Evolutionary conservation across 2,113 vertebrate species (phyloP).

Genomic region (Neodontobutis hainanensis): DNA sequence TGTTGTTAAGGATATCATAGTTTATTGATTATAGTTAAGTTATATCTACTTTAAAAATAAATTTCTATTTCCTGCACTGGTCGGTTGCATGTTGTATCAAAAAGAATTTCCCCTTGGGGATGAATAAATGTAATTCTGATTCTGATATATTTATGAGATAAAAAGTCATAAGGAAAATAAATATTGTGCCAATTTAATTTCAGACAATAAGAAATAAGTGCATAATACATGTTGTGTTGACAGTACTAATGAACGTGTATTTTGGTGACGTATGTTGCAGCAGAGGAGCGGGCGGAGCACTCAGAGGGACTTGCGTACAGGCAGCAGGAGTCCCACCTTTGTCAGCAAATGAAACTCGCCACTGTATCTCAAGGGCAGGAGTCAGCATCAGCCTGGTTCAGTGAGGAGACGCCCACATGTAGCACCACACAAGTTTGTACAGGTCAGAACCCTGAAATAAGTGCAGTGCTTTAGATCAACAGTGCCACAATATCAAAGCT

Average conservation of each 20-base stretch:
- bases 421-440: slow-evolving; percentile 75
- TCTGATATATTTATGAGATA: too few relatives aligned
- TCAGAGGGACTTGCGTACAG: slow-evolving; percentile 81
- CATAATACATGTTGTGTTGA: neutral
- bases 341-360: slow-evolving; percentile 88
- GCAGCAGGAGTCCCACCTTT: slow-evolving; percentile 83
- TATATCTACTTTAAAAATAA: too few relatives aligned
- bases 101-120: too few relatives aligned
- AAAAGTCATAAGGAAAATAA: too few relatives aligned
- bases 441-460: slow-evolving; percentile 74
- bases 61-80: too few relatives aligned
- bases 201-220: neutral
- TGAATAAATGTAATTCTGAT: too few relatives aligned
- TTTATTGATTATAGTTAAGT: too few relatives aligned
- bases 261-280: slow-evolving; percentile 4
- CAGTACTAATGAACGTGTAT: neutral
- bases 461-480: too few relatives aligned
- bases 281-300: slow-evolving; percentile 82
- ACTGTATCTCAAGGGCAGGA: slow-evolving; percentile 77
- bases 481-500: too few relatives aligned
- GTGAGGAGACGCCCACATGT: slow-evolving; percentile 78
- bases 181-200: too few relatives aligned
- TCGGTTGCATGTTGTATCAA: too few relatives aligned
- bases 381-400: slow-evolving; percentile 78
- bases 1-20: too few relatives aligned